Evolutionary conservation across 2,888 invertebrate species (phyloP), one percentile per base, ranked within the genome.

Genomic region (Diarsia rubi): DNA sequence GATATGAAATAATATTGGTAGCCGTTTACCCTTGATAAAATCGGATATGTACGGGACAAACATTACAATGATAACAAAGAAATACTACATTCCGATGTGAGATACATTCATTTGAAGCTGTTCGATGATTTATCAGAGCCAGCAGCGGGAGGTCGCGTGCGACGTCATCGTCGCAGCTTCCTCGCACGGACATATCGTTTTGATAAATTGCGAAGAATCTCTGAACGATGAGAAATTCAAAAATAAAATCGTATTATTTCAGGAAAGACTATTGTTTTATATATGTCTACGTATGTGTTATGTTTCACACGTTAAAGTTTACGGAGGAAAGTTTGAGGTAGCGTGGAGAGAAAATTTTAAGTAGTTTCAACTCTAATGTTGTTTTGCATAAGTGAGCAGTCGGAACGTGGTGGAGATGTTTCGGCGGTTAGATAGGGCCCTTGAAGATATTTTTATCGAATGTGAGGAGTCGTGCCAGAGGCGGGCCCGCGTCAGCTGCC

Each of bases 121-220:
- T 69, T 88, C 90, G 90, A 94, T 94, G 93, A 95, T 95, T 94
- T 95, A 95, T 94, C 93, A 91, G 90, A 85, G 89, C 85, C 75
- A 81, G 86, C 86, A 87, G 82, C 86, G 88, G 85, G 88, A 86
- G 90, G 89, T 90, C 89, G 91, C 89, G 89, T 91, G 91, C 92
- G 91, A 86, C 91, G 93, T 94, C 93, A 93, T 94, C 92, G 92
- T 91, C 90, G 90, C 87, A 87, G 88, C 88, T 90, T 89, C 91
- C 90, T 89, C 89, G 82, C 87, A 85, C 89, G 88, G 91, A 92
- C 92, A 90, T 94, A 94, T 94, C 92, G 91, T 81, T 90, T 89
- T 95, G 94, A 95, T 94, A 93, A 93, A 95, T 95, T 93, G 90
- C 93, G 90, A 91, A 90, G 91, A 92, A 93, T 92, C 90, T 93